Conservation (phyloP, 2,888 invertebrate genomes). For the Mimumesa dahlbomi region DNA sequence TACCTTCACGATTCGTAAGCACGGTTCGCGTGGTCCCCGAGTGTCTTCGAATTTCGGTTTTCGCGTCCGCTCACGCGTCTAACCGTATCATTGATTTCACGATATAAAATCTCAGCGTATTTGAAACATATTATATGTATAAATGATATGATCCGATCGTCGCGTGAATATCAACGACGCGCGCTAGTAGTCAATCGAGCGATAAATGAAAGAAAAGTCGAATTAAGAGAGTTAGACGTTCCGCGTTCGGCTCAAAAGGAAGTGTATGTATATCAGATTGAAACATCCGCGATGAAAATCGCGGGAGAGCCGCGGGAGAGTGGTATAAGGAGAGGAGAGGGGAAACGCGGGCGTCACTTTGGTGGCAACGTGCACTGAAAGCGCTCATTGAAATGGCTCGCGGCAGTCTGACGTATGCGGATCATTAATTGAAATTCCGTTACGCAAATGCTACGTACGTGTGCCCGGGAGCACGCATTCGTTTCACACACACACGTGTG, state of each 20-base stretch:
- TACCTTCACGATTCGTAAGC: conserved; percentile 23
- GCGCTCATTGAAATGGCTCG: conserved; percentile 57
- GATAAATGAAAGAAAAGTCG: not conserved
- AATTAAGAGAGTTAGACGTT: not conserved
- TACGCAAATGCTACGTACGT: conserved; percentile 46
- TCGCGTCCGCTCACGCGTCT: not conserved
- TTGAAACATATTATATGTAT: not conserved
- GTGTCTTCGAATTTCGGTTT: conserved; percentile 14
- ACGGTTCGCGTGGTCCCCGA: conserved; percentile 21
- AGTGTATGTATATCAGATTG: not conserved
- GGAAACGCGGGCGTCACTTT: conserved; percentile 36
- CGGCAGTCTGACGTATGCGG: conserved; percentile 48
- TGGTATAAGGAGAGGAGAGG: conserved; percentile 19
- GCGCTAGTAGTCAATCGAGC: not conserved
- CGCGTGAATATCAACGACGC: not conserved
- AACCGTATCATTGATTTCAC: conserved; percentile 5
- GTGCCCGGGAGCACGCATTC: not conserved
- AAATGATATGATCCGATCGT: no score
- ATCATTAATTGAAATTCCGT: conserved; percentile 65
- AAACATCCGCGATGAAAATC: conserved; percentile 8
- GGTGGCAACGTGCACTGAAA: conserved; percentile 50
- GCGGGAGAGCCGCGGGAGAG: not conserved
- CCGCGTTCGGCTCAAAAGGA: not conserved
- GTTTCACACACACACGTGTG: not conserved
- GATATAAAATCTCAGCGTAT: no score